phyloP scores from a whole-genome alignment of 2,797 vertebrate genomes.

The Discoglossus pictus region DNA sequence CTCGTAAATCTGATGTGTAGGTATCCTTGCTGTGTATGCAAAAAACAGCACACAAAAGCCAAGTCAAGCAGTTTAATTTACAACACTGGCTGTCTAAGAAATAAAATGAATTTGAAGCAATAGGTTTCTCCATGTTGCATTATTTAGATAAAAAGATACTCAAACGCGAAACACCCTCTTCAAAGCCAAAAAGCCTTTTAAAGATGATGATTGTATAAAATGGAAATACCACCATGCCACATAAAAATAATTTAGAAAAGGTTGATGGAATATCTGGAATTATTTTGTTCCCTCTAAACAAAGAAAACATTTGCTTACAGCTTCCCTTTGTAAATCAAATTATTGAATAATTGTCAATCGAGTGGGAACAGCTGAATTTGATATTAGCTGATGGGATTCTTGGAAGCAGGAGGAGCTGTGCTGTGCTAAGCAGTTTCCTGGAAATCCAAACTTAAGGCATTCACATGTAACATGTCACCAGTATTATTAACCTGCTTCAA shows the following conservation, averaged over 20 bases:
- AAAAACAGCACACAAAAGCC: constrained; percentile 63
- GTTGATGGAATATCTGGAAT: constrained; percentile 4
- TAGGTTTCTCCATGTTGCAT: constrained; percentile 57
- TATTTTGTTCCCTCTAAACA: not conserved
- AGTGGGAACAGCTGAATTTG: no score
- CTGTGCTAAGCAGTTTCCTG: constrained; percentile 6
- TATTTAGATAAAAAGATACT: constrained; percentile 58
- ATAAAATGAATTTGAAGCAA: constrained; percentile 56
- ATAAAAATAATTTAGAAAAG: not conserved
- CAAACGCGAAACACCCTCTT: constrained; percentile 60
- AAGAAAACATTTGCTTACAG: not conserved
- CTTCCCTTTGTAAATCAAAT: constrained; percentile 8
- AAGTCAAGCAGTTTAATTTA: constrained; percentile 71
- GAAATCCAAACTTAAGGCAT: constrained; percentile 26
- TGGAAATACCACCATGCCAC: constrained; percentile 8
- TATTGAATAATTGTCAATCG: constrained; percentile 10
- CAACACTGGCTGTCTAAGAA: constrained; percentile 44
- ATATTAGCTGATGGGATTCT: not conserved
- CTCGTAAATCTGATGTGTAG: constrained; percentile 79
- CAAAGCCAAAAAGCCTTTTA: constrained; percentile 63
- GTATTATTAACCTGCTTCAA: no score
- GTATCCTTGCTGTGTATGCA: constrained; percentile 81
- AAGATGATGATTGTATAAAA: constrained; percentile 60
- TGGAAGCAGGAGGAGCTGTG: constrained; percentile 19
- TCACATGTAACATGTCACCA: constrained; percentile 3